Percentiles rank a stretch among this genome's conserved stretches.
phyloP scores from a whole-genome alignment of 2,113 vertebrate species.

The Lasiurus borealis region DNA sequence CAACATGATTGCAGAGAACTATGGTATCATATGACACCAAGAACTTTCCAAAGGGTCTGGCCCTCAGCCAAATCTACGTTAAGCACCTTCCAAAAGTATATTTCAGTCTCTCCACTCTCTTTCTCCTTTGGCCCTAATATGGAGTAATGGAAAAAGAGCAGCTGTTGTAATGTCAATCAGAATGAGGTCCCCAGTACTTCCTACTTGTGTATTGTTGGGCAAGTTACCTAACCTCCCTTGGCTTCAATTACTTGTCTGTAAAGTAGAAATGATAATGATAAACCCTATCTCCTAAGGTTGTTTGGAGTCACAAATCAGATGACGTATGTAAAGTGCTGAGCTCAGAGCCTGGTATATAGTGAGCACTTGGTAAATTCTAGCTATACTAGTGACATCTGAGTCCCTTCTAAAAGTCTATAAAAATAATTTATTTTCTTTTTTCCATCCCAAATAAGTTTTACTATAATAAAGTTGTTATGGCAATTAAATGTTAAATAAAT shows the following conservation, averaged over 20 bases:
- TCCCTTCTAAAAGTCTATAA: conserved; percentile 12
- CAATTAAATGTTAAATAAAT: conserved; percentile 47
- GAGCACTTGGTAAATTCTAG: not conserved
- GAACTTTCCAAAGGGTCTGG: conserved; percentile 66
- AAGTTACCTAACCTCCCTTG: not conserved
- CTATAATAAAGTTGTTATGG: not conserved
- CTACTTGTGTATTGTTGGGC: not conserved
- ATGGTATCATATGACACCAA: conserved; percentile 72
- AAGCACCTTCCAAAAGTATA: conserved; percentile 60
- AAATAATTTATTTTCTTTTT: conserved; percentile 29
- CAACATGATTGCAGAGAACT: conserved; percentile 66
- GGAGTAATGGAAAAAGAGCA: conserved; percentile 68
- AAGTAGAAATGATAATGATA: conserved; percentile 17
- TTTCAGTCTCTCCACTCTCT: conserved; percentile 65
- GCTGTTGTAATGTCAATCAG: conserved; percentile 65
- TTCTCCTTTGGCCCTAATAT: conserved; percentile 54
- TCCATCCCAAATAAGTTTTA: not conserved
- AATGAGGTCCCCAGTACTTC: conserved; percentile 4
- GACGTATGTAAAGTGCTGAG: not conserved
- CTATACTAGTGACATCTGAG: not conserved
- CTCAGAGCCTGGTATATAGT: not conserved
- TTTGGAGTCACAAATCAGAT: not conserved
- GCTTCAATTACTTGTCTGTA: conserved; percentile 14
- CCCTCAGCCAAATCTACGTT: conserved; percentile 67
- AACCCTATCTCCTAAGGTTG: not conserved